Evolutionary conservation across 2,797 vertebrate genomes (phyloP).

Genomic region (Rhadinocentrus ornatus): DNA sequence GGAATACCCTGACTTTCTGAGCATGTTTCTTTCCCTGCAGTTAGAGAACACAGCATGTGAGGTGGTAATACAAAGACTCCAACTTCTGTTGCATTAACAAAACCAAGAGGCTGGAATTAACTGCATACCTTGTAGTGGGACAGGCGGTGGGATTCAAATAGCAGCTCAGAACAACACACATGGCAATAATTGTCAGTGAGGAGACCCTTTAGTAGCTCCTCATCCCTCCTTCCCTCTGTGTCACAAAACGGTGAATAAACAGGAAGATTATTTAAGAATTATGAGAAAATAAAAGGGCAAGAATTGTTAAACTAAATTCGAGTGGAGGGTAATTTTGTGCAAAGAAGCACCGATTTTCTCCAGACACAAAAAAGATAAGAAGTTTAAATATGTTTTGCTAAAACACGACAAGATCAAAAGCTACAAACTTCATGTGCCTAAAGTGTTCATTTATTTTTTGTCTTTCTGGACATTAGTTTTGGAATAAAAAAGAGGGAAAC

Average conservation of each 20-base stretch:
- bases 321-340: no score
- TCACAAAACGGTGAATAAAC: slow-evolving; percentile 10
- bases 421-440: no score
- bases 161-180: slow-evolving; percentile 86
- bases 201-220: slow-evolving; percentile 75
- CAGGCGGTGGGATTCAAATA: slow-evolving; percentile 85
- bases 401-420: no score
- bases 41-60: not conserved
- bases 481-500: no score
- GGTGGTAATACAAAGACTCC: not conserved
- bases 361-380: no score
- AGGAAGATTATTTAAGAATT: not conserved
- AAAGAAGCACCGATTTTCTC: no score
- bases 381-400: no score
- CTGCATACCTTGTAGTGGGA: slow-evolving; percentile 89
- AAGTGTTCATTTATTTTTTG: no score
- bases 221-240: slow-evolving; percentile 60
- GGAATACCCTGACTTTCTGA: slow-evolving; percentile 84
- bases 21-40: slow-evolving; percentile 89
- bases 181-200: slow-evolving; percentile 88
- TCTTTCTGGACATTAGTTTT: no score
- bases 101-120: not conserved
- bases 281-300: not conserved
- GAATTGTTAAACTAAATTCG: not conserved
- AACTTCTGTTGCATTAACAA: not conserved